Percentiles rank a stretch among this genome's conserved stretches.
phyloP scores from a whole-genome alignment of 2,888 invertebrate genomes.

The Didymodactylos carnosus region DNA sequence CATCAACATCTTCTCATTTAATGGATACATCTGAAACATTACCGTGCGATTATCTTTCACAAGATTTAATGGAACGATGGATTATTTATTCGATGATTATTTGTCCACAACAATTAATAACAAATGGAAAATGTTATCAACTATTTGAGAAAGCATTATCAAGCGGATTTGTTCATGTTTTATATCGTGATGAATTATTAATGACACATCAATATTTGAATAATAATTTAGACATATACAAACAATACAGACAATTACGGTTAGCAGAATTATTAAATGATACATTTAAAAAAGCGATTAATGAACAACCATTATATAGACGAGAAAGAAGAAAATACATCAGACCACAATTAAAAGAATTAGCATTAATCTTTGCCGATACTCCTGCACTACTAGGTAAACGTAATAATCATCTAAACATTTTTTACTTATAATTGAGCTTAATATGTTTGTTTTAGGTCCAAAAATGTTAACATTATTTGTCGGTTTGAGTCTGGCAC shows the following conservation, averaged over 20 bases:
- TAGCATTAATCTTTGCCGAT: conserved; percentile 80
- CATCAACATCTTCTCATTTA: conserved; percentile 44
- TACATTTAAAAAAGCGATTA: conserved; percentile 1
- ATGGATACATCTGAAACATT: conserved; percentile 51
- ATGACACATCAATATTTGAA: conserved; percentile 81
- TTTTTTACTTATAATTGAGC: not conserved
- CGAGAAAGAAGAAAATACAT: conserved; percentile 85
- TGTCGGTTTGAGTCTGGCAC: conserved; percentile 76
- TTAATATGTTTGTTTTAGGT: not conserved
- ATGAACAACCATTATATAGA: conserved; percentile 54
- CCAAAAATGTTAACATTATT: conserved; percentile 64
- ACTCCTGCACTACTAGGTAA: conserved; percentile 92
- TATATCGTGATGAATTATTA: conserved; percentile 90
- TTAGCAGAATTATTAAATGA: not conserved
- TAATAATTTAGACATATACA: conserved; percentile 74
- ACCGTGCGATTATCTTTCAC: conserved; percentile 71
- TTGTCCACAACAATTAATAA: conserved; percentile 62
- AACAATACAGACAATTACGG: conserved; percentile 42
- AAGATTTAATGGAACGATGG: conserved; percentile 89
- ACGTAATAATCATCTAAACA: conserved; percentile 41
- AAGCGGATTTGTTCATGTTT: conserved; percentile 73
- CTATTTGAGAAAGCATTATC: conserved; percentile 78
- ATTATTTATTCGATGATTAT: conserved; percentile 53
- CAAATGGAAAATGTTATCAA: conserved; percentile 50
- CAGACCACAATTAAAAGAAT: conserved; percentile 75